phyloP scores from a whole-genome alignment of 2,888 invertebrate genomes.

The Caenorhabditis parvicauda region DNA sequence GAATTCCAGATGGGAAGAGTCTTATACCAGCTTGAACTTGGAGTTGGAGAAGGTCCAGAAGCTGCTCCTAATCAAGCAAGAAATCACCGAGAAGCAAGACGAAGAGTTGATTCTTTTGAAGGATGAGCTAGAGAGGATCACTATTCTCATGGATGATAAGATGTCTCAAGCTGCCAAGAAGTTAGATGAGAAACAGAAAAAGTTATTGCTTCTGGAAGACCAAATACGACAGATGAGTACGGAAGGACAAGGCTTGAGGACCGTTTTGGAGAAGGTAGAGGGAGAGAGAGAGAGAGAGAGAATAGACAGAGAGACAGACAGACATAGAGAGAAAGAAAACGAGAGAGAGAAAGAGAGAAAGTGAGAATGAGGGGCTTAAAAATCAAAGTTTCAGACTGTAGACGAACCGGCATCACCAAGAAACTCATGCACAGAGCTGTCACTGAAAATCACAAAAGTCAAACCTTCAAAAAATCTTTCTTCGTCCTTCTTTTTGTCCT shows the following conservation, averaged over 20 bases:
- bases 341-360: too few relatives aligned
- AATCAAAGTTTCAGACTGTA: too few relatives aligned
- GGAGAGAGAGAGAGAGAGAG: too few relatives aligned
- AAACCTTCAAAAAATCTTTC: conserved; percentile 11
- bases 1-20: conserved; percentile 49
- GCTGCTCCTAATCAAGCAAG: conserved; percentile 67
- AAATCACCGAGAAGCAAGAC: conserved; percentile 64
- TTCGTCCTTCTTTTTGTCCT: conserved; percentile 64
- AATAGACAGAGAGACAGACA: too few relatives aligned
- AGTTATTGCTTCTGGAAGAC: conserved; percentile 61
- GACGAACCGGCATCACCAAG: background rate
- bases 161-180: conserved; percentile 65
- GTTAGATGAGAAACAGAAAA: conserved; percentile 65
- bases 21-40: conserved; percentile 54
- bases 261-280: too few relatives aligned
- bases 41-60: conserved; percentile 68
- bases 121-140: conserved; percentile 63
- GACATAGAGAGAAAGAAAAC: too few relatives aligned
- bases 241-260: too few relatives aligned
- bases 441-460: conserved; percentile 14
- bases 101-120: conserved; percentile 23
- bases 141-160: conserved; percentile 64
- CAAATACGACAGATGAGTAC: conserved; percentile 50
- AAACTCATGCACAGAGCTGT: conserved; percentile 11
- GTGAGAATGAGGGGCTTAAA: too few relatives aligned